phyloP scores from a whole-genome alignment of 2,113 vertebrate genomes.

The Pollimyrus isidori region DNA sequence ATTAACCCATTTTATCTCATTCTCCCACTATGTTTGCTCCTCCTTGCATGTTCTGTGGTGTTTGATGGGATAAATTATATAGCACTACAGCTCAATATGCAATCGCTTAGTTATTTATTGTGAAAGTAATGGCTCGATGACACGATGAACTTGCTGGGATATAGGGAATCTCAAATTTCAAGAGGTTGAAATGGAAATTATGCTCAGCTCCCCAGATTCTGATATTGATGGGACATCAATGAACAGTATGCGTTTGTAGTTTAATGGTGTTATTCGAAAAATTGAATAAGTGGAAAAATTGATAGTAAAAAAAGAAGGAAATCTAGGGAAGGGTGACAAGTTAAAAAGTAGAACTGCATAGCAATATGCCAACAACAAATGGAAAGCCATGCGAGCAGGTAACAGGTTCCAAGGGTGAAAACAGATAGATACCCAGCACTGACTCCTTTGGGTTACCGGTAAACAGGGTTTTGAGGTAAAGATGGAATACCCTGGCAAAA shows the following conservation, averaged over 20 bases:
- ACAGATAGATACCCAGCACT: not conserved
- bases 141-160: not conserved
- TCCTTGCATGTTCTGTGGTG: not conserved
- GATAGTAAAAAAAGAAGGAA: not conserved
- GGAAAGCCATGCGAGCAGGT: not conserved
- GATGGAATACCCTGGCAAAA: not conserved
- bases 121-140: not conserved
- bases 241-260: too few relatives aligned
- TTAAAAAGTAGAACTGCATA: not conserved
- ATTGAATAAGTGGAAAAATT: too few relatives aligned
- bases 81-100: not conserved
- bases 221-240: not conserved
- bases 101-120: not conserved
- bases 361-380: not conserved
- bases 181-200: not conserved
- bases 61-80: not conserved
- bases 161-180: not conserved
- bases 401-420: not conserved
- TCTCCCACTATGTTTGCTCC: not conserved
- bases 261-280: too few relatives aligned
- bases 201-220: not conserved
- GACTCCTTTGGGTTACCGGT: not conserved
- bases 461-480: not conserved
- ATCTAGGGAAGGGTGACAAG: not conserved
- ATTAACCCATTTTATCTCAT: not conserved